phyloP scores from a whole-genome alignment of 2,797 vertebrate species.

The Bovichtus variegatus region DNA sequence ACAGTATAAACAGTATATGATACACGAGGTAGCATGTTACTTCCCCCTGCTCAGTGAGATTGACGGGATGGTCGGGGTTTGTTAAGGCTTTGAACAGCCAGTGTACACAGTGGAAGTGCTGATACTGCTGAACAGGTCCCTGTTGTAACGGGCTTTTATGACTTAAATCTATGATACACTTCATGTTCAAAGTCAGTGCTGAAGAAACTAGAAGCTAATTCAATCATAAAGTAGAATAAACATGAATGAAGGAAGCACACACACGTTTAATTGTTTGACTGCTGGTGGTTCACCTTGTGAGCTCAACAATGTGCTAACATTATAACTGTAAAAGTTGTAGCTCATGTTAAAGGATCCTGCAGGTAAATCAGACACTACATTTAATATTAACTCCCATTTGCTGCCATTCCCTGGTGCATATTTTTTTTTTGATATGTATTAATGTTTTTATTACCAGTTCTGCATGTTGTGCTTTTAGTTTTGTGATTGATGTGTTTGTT shows the following conservation, averaged over 20 bases:
- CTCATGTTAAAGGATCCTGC: not conserved
- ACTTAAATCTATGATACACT: not conserved
- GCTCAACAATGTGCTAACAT: not conserved
- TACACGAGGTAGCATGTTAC: not conserved
- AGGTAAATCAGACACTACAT: not conserved
- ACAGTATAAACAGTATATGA: no score
- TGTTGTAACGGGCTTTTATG: not conserved
- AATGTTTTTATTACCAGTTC: not conserved
- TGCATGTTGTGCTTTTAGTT: not conserved
- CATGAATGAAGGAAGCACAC: not conserved
- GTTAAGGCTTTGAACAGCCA: not conserved
- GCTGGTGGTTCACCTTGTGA: no score
- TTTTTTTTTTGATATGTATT: not conserved
- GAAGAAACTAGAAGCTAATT: not conserved
- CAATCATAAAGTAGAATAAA: not conserved
- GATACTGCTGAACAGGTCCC: constrained; percentile 16
- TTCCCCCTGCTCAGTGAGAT: not conserved
- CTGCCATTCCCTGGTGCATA: no score
- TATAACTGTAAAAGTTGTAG: not conserved
- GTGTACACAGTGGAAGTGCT: constrained; percentile 35
- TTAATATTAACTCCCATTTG: not conserved
- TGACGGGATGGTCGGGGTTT: not conserved
- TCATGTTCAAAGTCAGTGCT: not conserved
- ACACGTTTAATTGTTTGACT: not conserved
- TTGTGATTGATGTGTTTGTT: no score